Conservation (phyloP, 2,113 vertebrate genomes). For the Cyrtonyx montezumae region DNA sequence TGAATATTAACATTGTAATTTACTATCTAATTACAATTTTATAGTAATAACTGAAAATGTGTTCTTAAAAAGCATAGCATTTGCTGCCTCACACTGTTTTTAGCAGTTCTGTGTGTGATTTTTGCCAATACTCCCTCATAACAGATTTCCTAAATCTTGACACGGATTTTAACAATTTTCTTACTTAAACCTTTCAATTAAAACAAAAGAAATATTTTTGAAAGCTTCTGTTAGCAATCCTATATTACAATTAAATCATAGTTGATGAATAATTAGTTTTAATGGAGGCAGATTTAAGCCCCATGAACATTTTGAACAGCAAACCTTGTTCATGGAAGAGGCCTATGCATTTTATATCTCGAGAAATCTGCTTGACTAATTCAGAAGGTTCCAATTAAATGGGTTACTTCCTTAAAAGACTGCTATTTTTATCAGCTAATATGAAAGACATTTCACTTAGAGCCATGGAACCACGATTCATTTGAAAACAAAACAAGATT, state of each 20-base stretch:
- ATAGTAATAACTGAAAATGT: conserved; percentile 80
- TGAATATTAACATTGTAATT: conserved; percentile 85
- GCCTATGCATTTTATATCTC: background rate
- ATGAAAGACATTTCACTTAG: background rate
- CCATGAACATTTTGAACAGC: background rate
- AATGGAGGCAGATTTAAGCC: background rate
- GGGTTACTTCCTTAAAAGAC: background rate
- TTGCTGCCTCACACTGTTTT: conserved; percentile 6
- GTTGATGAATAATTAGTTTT: background rate
- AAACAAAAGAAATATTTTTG: background rate
- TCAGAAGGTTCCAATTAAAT: background rate
- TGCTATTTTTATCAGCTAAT: background rate
- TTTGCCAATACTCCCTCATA: conserved; percentile 19
- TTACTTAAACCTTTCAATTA: background rate
- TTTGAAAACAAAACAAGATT: background rate
- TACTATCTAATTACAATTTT: conserved; percentile 84
- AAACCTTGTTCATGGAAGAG: background rate
- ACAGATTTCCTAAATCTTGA: background rate
- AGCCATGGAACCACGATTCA: background rate
- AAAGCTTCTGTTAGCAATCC: background rate
- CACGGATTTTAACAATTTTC: background rate
- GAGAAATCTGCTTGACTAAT: background rate
- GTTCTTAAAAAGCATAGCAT: conserved; percentile 70
- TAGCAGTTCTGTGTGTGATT: background rate
- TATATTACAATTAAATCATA: background rate